Conservation (phyloP, 2,888 invertebrate genomes). For the Caenorhabditis sinica region DNA sequence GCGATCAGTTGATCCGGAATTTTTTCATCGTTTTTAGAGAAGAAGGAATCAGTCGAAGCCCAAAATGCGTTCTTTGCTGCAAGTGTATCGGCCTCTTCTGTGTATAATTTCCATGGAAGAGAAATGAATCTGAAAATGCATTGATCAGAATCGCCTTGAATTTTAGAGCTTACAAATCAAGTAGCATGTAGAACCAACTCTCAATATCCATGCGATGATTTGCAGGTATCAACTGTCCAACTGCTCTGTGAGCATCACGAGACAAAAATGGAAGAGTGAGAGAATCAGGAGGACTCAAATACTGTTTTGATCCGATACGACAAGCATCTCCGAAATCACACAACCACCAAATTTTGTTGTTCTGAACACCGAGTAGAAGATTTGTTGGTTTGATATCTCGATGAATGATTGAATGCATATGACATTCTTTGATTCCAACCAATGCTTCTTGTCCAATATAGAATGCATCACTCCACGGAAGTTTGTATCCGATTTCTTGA, state of each 20-base stretch:
- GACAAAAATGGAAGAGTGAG: constrained; percentile 59
- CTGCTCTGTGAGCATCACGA: constrained; percentile 29
- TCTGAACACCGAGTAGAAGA: constrained; percentile 18
- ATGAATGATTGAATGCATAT: constrained; percentile 45
- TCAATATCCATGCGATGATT: constrained; percentile 43
- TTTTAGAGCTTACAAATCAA: constrained; percentile 44
- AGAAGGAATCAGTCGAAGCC: constrained; percentile 18
- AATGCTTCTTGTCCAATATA: constrained; percentile 56
- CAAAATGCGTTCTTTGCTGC: constrained; percentile 29
- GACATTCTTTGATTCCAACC: constrained; percentile 48
- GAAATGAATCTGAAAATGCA: constrained; percentile 24
- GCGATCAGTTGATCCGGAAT: constrained; percentile 9
- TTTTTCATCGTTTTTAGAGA: constrained; percentile 8
- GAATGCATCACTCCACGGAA: constrained; percentile 33
- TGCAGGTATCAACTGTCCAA: constrained; percentile 9
- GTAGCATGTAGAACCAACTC: constrained; percentile 57
- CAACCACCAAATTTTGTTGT: constrained; percentile 44
- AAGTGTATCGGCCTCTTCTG: constrained; percentile 29
- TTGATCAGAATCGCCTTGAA: background rate
- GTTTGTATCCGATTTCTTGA: constrained; percentile 30
- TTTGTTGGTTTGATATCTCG: constrained; percentile 65
- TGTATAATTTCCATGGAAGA: constrained; percentile 40
- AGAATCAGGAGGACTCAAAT: constrained; percentile 46
- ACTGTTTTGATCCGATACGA: constrained; percentile 5
- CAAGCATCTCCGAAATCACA: constrained; percentile 62